Conservation (phyloP, 2,888 invertebrate genomes). For the Heliconius ismenius region DNA sequence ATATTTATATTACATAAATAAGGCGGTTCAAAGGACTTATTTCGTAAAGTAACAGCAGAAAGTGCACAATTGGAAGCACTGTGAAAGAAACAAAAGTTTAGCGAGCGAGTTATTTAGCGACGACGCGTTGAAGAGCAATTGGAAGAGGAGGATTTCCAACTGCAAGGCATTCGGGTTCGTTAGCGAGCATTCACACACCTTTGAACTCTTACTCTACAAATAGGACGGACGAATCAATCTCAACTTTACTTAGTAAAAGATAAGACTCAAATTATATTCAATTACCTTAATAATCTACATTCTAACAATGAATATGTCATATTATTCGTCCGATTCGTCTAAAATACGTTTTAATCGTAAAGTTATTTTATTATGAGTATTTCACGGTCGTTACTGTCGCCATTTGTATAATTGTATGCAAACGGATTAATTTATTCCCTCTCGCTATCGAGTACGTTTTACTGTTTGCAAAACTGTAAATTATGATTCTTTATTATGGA, state of each 20-base stretch:
- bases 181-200: constrained; percentile 31
- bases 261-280: constrained; percentile 1
- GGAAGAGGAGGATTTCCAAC: constrained; percentile 1
- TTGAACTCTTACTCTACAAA: constrained; percentile 20
- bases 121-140: constrained; percentile 1
- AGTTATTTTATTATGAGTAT: neutral
- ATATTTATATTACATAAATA: neutral
- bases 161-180: constrained; percentile 24
- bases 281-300: neutral
- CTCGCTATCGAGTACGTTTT: neutral
- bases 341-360: neutral
- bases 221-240: neutral
- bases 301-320: constrained; percentile 13
- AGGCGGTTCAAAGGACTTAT: neutral
- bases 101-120: constrained; percentile 2
- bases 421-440: neutral
- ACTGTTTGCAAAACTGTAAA: neutral
- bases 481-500: neutral
- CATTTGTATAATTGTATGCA: neutral
- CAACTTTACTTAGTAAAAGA: neutral
- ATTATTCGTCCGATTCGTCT: neutral
- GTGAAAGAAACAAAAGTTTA: constrained; percentile 5
- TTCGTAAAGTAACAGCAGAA: neutral
- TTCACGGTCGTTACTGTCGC: neutral
- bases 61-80: neutral